Evolutionary conservation across 2,113 vertebrate species (phyloP), one percentile per base, ranked within the genome.

Genomic region (Semnornis frantzii): DNA sequence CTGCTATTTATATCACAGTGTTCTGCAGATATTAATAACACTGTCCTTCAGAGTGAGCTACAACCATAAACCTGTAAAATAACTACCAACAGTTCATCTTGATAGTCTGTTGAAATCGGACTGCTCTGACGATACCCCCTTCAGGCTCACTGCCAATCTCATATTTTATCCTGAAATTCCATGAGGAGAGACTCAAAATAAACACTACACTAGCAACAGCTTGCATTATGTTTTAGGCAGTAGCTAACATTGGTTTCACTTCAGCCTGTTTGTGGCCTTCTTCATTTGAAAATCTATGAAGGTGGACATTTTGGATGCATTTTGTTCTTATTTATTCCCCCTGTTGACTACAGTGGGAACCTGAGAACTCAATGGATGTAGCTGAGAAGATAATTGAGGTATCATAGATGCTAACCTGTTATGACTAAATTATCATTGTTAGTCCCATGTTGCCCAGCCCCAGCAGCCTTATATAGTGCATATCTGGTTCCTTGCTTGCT

Each of bases 41-140:
- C 10, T 63, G 54, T 5, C 5, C 31, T 94, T 89, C 73, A 78
- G 63, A 82, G 69, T 65, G 82, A 91, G 42, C 62, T 77, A 24
- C 57, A 70, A 79, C 76, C 44, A 15, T 93, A 92, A 95, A 94
- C 79, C 83, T 85, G 66, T 88, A 95, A 93, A 95, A 92, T 71
- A 87, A 82, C 80, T 97, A 87, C 73, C 76, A 66, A 55, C 80
- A 79, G 87, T 90, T 95, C 73, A 75, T 95, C 90, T 89, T 94
- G 77, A 93, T 93, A 84, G 89, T 93, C 86, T 93, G 88, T 93
- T 95, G 94, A 89, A 96, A 94, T 92, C 94, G 93, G 81, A 82
- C 71, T 87, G 77, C 68, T 90, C 80, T 92, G 70, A 73, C 74
- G 79, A 31, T 92, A 90, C 74, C 89, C 71, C 23, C 88, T 92